Evolutionary conservation across 2,888 invertebrate species (phyloP).

Genomic region (Harmothoe impar): DNA sequence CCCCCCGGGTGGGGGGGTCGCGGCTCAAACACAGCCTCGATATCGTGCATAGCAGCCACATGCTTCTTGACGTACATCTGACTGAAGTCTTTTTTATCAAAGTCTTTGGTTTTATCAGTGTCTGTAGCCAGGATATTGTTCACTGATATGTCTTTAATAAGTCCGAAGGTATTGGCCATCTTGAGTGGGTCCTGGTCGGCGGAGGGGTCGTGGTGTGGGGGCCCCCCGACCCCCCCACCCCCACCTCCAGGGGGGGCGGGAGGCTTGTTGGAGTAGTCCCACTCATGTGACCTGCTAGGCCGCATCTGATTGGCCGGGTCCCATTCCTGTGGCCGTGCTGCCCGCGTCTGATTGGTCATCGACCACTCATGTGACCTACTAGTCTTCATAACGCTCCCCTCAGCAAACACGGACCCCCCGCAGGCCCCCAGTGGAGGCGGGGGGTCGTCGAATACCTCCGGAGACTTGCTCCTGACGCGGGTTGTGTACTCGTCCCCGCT

Average conservation of each 20-base stretch:
- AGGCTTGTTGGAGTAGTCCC: background rate
- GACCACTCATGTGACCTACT: slow-evolving; percentile 50
- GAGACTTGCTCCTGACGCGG: slow-evolving; percentile 78
- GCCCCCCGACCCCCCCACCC: background rate
- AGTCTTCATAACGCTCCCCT: slow-evolving; percentile 4
- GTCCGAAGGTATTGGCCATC: slow-evolving; percentile 75
- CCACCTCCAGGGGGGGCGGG: background rate
- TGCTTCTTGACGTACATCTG: slow-evolving; percentile 68
- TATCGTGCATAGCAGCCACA: slow-evolving; percentile 57
- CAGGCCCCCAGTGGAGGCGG: slow-evolving; percentile 25
- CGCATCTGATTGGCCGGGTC: slow-evolving; percentile 57
- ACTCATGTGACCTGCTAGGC: slow-evolving; percentile 55
- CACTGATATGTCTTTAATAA: slow-evolving; percentile 82
- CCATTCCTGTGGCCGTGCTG: slow-evolving; percentile 71
- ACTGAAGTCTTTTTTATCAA: slow-evolving; percentile 76
- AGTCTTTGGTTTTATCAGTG: slow-evolving; percentile 79
- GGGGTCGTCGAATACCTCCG: slow-evolving; percentile 70
- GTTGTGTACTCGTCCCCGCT: slow-evolving; percentile 71
- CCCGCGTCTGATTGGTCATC: slow-evolving; percentile 64
- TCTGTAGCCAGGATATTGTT: slow-evolving; percentile 80
- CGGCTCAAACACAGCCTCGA: slow-evolving; percentile 67
- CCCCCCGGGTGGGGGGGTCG: slow-evolving; percentile 46
- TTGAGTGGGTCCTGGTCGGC: background rate
- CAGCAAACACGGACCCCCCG: background rate
- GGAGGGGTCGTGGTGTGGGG: background rate